phyloP scores from a whole-genome alignment of 1,140 invertebrate species.

The Oncopodura yosiiana region DNA sequence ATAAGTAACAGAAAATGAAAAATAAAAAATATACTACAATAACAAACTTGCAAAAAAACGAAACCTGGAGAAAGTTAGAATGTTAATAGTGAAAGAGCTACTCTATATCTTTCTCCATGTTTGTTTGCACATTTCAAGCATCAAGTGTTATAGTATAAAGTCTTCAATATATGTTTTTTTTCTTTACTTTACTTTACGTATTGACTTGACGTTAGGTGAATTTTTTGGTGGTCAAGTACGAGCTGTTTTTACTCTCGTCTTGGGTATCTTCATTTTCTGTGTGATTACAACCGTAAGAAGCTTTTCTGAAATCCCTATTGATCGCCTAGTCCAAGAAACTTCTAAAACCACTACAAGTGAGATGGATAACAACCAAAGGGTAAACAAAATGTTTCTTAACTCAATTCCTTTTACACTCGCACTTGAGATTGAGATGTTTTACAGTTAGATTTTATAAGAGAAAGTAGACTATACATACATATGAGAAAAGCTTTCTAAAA shows the following conservation, averaged over 20 bases:
- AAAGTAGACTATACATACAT: too few species aligned
- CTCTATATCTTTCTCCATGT: neutral
- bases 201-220: constrained; percentile 45
- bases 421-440: too few species aligned
- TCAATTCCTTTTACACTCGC: constrained; percentile 1
- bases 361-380: constrained; percentile 35
- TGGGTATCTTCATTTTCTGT: constrained; percentile 73
- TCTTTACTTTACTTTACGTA: constrained; percentile 32
- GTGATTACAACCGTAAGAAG: constrained; percentile 70
- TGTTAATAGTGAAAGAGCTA: too few species aligned
- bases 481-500: too few species aligned
- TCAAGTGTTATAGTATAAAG: neutral
- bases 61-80: too few species aligned
- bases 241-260: constrained; percentile 79
- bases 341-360: too few species aligned
- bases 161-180: constrained; percentile 10
- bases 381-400: neutral
- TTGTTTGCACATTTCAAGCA: neutral
- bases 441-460: too few species aligned
- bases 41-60: too few species aligned
- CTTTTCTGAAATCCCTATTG: constrained; percentile 75
- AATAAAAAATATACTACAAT: too few species aligned
- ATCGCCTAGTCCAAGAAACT: too few species aligned
- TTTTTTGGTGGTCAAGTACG: constrained; percentile 76
- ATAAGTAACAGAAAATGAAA: too few species aligned